phyloP scores from a whole-genome alignment of 2,888 invertebrate genomes.

The Ochropacha duplaris region DNA sequence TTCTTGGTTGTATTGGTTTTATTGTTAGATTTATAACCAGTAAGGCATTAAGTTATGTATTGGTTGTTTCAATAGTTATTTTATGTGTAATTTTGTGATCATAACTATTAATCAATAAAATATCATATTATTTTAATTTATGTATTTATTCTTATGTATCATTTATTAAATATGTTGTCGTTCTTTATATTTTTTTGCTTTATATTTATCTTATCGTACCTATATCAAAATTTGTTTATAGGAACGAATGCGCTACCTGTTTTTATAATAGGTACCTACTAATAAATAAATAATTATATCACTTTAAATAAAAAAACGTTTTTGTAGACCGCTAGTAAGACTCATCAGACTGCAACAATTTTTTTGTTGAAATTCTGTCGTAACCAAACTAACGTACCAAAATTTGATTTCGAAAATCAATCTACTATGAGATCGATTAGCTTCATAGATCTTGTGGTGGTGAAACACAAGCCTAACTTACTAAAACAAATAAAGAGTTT shows the following conservation, averaged over 20 bases:
- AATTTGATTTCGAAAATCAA: no score
- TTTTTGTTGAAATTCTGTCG: not conserved
- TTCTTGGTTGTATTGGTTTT: slow-evolving; percentile 1
- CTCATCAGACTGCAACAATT: no score
- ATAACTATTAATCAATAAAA: not conserved
- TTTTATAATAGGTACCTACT: no score
- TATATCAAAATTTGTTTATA: not conserved
- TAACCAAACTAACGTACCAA: not conserved
- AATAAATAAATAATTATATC: no score
- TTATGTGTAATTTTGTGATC: not conserved
- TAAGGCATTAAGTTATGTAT: not conserved
- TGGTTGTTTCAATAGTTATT: not conserved
- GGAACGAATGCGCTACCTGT: not conserved
- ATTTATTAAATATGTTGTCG: not conserved
- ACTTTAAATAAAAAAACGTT: no score
- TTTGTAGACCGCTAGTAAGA: no score
- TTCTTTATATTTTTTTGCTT: not conserved
- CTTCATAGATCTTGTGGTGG: no score
- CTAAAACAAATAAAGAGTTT: no score
- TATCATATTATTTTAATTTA: not conserved
- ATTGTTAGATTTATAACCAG: slow-evolving; percentile 3
- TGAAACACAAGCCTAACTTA: no score
- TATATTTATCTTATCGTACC: not conserved
- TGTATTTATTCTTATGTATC: not conserved
- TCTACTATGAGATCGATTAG: no score